Base-by-base conservation (phyloP, 2,113 vertebrate species). In the Rhagologus leucostigma region DNA sequence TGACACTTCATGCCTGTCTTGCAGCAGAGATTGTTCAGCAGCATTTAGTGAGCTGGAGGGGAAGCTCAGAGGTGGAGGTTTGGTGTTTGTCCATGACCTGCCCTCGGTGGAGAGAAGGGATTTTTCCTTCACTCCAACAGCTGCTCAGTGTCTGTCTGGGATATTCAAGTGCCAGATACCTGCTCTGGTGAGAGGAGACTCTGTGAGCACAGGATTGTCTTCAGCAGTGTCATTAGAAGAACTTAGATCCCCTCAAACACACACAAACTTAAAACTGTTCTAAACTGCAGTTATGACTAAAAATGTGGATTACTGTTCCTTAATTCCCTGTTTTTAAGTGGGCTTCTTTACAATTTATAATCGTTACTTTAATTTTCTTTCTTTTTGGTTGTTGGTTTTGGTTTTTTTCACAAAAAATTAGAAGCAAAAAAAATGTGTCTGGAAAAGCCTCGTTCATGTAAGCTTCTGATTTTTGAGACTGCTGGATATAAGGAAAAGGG, bases 11-110 rank as follows among this genome's bases (percentile, higher is more conserved):
- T 27, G 52, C 60, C 67, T 94, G 83, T 92, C 92, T 97, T 70
- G 95, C 92, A 95, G 95, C 89, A 95, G 87, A 77, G 94, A 85
- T 97, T 95, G 76, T 88, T 97, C 89, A 93, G 93, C 96, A 93
- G 65, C 81, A 11, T 90, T 96, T 60, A 63, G 42, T 73, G 90
- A 97, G 95, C 64, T 75, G 65, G 93, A 97, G 96, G 87, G 60
- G 30, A 89, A 68, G 55, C 73, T 92, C 22, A 52, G 84, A 87
- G 92, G 14, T 71, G 77, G 85, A 93, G 84, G 60, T 71, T 47
- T 73, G 78, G 46, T 29, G 44, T 62, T 80, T 67, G 69, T 94
- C 65, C 12, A 6, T 79, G 75, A 75, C 53, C 15, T 23, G 4
- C 24, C 39, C 69, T 67, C 30, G 63, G 78, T 50, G 5, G 35